Evolutionary conservation across 1,140 invertebrate genomes (phyloP).

Genomic region (Plodia interpunctella): DNA sequence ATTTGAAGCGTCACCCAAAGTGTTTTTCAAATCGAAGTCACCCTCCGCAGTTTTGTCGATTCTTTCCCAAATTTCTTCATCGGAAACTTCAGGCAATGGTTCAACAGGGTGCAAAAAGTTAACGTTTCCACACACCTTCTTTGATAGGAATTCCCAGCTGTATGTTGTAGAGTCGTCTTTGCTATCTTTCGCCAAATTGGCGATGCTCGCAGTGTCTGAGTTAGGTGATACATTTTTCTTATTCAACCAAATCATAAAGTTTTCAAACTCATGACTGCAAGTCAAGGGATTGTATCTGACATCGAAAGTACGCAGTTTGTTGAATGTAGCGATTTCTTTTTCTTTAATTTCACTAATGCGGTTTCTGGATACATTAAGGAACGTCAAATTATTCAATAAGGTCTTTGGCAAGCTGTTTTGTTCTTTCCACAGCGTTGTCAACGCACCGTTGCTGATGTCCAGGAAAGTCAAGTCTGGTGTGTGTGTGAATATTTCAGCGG

Average conservation of each 20-base stretch:
- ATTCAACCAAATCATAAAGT: conserved; percentile 78
- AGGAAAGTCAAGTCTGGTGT: conserved; percentile 66
- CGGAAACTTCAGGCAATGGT: conserved; percentile 51
- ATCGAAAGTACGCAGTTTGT: conserved; percentile 80
- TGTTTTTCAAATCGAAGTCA: conserved; percentile 61
- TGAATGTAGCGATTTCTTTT: conserved; percentile 77
- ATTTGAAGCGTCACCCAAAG: conserved; percentile 62
- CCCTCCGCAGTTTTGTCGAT: conserved; percentile 70
- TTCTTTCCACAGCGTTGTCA: conserved; percentile 81
- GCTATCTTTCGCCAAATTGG: conserved; percentile 66
- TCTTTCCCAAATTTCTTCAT: conserved; percentile 76
- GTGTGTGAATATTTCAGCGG: conserved; percentile 81
- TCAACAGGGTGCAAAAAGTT: conserved; percentile 42
- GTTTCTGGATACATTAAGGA: conserved; percentile 79
- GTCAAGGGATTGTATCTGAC: conserved; percentile 81
- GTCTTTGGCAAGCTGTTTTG: conserved; percentile 57
- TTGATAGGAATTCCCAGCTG: conserved; percentile 67
- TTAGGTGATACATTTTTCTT: conserved; percentile 70
- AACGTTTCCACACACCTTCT: conserved; percentile 57
- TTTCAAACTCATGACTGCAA: conserved; percentile 79
- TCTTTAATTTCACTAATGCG: conserved; percentile 76
- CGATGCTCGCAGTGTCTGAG: conserved; percentile 57
- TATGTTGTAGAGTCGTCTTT: conserved; percentile 54
- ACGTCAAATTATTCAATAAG: conserved; percentile 72
- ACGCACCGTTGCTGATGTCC: conserved; percentile 82